Evolutionary conservation across 2,113 vertebrate species (phyloP).

Genomic region (Panthera leo): DNA sequence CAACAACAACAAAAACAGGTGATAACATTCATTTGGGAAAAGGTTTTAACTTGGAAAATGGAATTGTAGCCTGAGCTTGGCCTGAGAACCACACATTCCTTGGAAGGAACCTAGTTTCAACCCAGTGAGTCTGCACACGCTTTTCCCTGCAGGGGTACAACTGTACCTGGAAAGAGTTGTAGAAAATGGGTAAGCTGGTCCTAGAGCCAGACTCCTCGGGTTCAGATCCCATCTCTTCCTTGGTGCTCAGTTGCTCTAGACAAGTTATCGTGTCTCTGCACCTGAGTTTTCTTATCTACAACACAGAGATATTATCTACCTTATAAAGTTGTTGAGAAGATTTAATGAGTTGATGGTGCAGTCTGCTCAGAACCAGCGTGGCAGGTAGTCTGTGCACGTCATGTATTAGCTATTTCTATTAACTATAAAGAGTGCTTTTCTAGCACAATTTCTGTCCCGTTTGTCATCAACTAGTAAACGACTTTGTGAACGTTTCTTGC

Average conservation of each 20-base stretch:
- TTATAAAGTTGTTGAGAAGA: not conserved
- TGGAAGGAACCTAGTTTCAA: not conserved
- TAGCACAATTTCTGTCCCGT: not conserved
- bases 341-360: not conserved
- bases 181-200: not conserved
- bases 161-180: accelerated
- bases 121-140: accelerated
- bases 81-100: not conserved
- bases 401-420: not conserved
- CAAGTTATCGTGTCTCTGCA: not conserved
- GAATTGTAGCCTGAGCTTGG: not conserved
- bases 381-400: not conserved
- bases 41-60: not conserved
- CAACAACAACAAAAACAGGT: too few relatives aligned
- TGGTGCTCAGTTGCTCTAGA: not conserved
- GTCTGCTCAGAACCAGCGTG: not conserved
- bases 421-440: not conserved
- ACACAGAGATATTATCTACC: not conserved
- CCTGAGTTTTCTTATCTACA: not conserved
- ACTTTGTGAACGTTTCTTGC: not conserved
- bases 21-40: not conserved
- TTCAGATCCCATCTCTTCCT: not conserved
- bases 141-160: accelerated
- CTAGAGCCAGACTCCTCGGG: not conserved
- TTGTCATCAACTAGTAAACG: not conserved